These are phyloP conservation scores for Sebastes trivittatus DNA, from an alignment of 2,797 vertebrate species.

Conservation along the genomic window DNA sequence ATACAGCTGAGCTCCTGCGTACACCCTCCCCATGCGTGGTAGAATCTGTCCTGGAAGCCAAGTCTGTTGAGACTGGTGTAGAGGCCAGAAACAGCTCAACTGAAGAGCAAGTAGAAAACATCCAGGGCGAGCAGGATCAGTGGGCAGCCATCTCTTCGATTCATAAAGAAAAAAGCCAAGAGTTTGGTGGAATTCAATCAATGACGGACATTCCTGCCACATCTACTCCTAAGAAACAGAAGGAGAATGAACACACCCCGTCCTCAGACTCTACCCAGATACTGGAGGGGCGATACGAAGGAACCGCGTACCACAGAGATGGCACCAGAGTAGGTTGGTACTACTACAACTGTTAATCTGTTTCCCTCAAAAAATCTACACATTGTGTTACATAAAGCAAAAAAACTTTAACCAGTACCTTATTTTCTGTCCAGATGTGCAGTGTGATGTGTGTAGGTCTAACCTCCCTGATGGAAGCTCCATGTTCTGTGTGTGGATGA, in stretches of 20 bases:
- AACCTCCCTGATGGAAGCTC: constrained; percentile 72
- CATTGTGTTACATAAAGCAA: not conserved
- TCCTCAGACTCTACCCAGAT: constrained; percentile 64
- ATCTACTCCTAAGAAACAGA: constrained; percentile 87
- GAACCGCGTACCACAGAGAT: constrained; percentile 89
- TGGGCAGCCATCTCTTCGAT: constrained; percentile 59
- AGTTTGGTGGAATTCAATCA: constrained; percentile 21
- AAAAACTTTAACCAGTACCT: not conserved
- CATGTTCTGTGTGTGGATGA: constrained; percentile 91
- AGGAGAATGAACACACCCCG: constrained; percentile 1
- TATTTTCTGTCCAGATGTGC: constrained; percentile 80
- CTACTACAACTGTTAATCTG: not conserved
- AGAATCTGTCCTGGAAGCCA: constrained; percentile 56
- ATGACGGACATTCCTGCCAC: constrained; percentile 76
- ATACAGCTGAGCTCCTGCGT: constrained; percentile 68
- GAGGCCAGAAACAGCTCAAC: not conserved
- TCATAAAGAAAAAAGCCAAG: constrained; percentile 52
- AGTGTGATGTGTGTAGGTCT: constrained; percentile 85
- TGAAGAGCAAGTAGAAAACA: constrained; percentile 3
- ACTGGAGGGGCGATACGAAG: constrained; percentile 84
- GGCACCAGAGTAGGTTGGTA: constrained; percentile 87
- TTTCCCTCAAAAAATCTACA: not conserved
- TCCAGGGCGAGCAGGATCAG: constrained; percentile 3
- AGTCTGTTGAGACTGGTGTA: not conserved
- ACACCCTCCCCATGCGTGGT: constrained; percentile 57